Evolutionary conservation across 2,888 invertebrate genomes (phyloP).

Genomic region (Seira musarum): DNA sequence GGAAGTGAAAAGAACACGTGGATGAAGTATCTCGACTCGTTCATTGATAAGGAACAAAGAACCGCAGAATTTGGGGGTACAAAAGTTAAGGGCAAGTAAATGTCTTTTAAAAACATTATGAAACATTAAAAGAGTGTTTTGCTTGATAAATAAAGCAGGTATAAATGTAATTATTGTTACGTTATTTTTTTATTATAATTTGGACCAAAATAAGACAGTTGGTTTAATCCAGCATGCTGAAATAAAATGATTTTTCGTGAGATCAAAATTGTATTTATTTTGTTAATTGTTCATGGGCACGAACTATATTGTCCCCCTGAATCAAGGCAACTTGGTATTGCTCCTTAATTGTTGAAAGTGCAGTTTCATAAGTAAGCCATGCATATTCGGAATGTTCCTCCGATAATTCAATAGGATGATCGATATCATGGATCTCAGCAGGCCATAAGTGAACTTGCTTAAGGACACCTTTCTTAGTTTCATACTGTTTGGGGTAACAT

Average conservation of each 20-base stretch:
- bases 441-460: conserved; percentile 56
- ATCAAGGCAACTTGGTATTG: conserved; percentile 42
- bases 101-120: too few relatives aligned
- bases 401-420: conserved; percentile 47
- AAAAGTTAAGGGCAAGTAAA: background rate
- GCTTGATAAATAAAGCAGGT: too few relatives aligned
- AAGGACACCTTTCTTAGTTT: conserved; percentile 41
- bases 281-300: conserved; percentile 24
- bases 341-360: conserved; percentile 38
- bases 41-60: conserved; percentile 20
- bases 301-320: conserved; percentile 25
- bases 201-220: background rate
- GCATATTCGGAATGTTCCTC: conserved; percentile 41
- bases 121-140: too few relatives aligned
- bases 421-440: conserved; percentile 35
- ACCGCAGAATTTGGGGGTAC: conserved; percentile 31
- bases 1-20: conserved; percentile 27
- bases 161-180: too few relatives aligned
- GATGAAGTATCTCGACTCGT: conserved; percentile 35
- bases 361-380: conserved; percentile 32
- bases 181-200: too few relatives aligned
- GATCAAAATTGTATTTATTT: background rate
- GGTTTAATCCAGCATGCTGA: too few relatives aligned
- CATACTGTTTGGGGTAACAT: conserved; percentile 33
- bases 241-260: background rate